Percentiles rank a stretch among this genome's conserved stretches.
Evolutionary conservation across 2,888 invertebrate genomes (phyloP).

Genomic region (Pecten maximus): DNA sequence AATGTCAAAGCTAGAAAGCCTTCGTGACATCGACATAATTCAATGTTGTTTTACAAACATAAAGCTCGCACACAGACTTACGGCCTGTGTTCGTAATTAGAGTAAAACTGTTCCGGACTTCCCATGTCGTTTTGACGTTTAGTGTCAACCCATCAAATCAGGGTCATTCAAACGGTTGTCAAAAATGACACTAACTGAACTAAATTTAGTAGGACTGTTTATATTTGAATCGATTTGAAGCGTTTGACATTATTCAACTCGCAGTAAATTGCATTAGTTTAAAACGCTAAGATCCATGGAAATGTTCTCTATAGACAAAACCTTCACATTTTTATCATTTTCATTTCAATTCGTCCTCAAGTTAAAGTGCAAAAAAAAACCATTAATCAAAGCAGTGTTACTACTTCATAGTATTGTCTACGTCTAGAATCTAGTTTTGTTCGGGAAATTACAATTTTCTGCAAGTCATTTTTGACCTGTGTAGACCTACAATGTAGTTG

Average conservation of each 20-base stretch:
- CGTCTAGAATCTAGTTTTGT: neutral
- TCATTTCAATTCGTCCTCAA: neutral
- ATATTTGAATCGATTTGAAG: neutral
- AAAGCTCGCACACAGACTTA: neutral
- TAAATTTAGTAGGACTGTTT: neutral
- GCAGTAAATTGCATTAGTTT: neutral
- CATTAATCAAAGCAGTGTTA: neutral
- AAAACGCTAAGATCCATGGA: no score
- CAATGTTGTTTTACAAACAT: neutral
- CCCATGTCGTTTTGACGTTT: conserved; percentile 13
- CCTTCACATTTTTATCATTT: neutral
- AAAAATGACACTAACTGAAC: neutral
- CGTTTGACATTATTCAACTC: neutral
- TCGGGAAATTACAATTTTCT: neutral
- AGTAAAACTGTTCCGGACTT: neutral
- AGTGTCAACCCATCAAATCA: conserved; percentile 30
- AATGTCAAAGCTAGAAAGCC: neutral
- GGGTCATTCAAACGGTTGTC: neutral
- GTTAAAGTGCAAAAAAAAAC: neutral
- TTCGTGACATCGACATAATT: neutral
- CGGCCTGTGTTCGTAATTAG: neutral
- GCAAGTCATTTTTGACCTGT: neutral
- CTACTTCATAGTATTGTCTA: neutral
- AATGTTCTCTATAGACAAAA: neutral
- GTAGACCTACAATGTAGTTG: neutral